Evolutionary conservation across 2,888 invertebrate genomes (phyloP), one percentile per base, ranked within the genome.

Genomic region (Pyrrhia umbra): DNA sequence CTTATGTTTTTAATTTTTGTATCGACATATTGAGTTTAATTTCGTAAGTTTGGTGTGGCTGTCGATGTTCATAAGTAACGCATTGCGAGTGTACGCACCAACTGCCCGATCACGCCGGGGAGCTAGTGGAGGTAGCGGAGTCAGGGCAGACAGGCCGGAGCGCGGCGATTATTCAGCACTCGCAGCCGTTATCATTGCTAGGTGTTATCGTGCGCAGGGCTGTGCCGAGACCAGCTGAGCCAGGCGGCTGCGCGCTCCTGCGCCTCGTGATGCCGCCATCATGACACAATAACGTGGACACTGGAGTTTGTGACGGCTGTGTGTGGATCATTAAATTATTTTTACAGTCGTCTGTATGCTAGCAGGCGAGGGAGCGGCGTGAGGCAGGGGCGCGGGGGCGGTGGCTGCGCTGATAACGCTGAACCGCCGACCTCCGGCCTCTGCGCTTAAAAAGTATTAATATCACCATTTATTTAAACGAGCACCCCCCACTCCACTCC

Each of bases 361-460:
- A 20, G 39, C 51, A 37, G 52, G 70, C 66, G 70, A 64, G 61
- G 30, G 65, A 55, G 68, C 20, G 66, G 50, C 52, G 66, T 42
- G 50, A n/a, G 63, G 70, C 59, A 60, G 70, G 57, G 74, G 57
- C 49, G 71, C 66, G 62, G 62, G 42, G 55, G 51, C 66, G 37
- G 51, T 46, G 47, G 49, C 47, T 65, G 56, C 60, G 65, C 87
- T 85, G 90, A 89, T 90, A 90, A 88, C 85, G 80, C 68, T 82
- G 88, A 82, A 84, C 88, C 84, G 83, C 69, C 85, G 89, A 89
- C 88, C 88, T 89, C 87, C 88, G 89, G 85, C 88, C 88, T 82
- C 81, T 79, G 82, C 82, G 83, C 83, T 86, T 85, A 85, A 88
- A 79, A 85, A 88, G 83, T 87, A 87, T 84, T 84, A 85, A 85